Evolutionary conservation across 2,888 invertebrate genomes (phyloP), one percentile per base, ranked within the genome.

Genomic region (Drosophila phalerata): DNA sequence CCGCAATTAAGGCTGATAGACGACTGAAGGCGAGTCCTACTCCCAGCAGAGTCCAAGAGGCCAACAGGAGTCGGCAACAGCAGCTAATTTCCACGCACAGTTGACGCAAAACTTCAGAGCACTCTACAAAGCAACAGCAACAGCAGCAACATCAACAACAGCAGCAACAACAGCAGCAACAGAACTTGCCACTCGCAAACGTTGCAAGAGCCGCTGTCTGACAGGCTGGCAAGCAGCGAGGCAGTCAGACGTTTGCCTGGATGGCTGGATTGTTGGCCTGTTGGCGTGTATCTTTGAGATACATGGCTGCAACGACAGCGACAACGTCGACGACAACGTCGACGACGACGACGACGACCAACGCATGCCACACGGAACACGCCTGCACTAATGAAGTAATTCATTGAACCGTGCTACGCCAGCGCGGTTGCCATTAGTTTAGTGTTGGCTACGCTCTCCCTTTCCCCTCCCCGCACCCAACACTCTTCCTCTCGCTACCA

Each of bases 371-470:
- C 86, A 88, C 73, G 69, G 71, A 69, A 78, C 79, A 89, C 73
- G 84, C 79, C 83, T 83, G 84, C 90, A 70, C 90, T 89, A 89
- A 89, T 89, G 90, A 89, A 89, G 89, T 89, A 90, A 89, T 89
- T 90, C 89, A 90, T 89, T 89, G 89, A 90, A 89, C 90, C 90
- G 82, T 89, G 80, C 82, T 78, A 87, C 83, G 87, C 76, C 76
- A 76, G 62, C 71, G 70, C 65, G 57, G 57, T 61, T 61, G 81
- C 77, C 80, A 79, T 84, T 84, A 88, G 85, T 88, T 86, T 78
- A 77, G 83, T 76, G 88, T 77, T 85, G 83, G 75, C 62, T 73
- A 69, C 69, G 87, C 45, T 55, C 32, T 48, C 30, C 22, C 25
- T 32, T 58, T 63, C 63, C 49, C 73, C 43, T 58, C 60, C 32